Base-by-base conservation (phyloP, 2,113 vertebrate genomes). In the Archilochus colubris region DNA sequence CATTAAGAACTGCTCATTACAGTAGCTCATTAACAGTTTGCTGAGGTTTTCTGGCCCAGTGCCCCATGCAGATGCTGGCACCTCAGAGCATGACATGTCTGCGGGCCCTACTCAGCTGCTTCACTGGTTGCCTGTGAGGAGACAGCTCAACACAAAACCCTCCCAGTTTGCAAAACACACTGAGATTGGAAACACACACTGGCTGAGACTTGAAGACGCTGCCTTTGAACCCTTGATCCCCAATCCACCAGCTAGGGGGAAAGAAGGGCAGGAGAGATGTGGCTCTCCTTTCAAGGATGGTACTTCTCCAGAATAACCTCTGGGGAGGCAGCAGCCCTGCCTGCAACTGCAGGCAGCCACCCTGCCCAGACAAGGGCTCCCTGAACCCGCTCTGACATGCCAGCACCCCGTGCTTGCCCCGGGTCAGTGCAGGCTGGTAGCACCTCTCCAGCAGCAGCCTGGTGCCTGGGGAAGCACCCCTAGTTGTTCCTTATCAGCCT, bases 301-400 rank as follows among this genome's bases (percentile, higher is more conserved):
- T 40, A 6, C 50, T 77, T 77, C 91, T 95, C 64, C 77, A 78
- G 69, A 70, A 86, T 46, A 67, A 83, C 38, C 86, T 50, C 76
- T 63, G 58, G 73, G 86, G 48, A 95, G 69, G 77, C 82, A 90
- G 80, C 86, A 83, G 76, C 88, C 76, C 31, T 68, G 88, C 94
- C 86, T 86, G 80, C 1, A 9, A 86, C 54, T 83, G 91, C 95
- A 92, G 80, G 95, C 94, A 96, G 86, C 64, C 80, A 62, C 91
- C 51, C 8, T 96, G 94, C 94, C 94, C 0, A 1, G 95, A 94
- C 92, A 94, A 83, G 80, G 93, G 88, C 85, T 94, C 63, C 72
- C 27, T 12, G 0, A 83, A 70, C 88, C 76, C 15, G 95, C 91
- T 90, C 76, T 0, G 1, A 93, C 94, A 95, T 0, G 94, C 69